Conservation (phyloP, 1,140 invertebrate species). For the Phthorimaea operculella region DNA sequence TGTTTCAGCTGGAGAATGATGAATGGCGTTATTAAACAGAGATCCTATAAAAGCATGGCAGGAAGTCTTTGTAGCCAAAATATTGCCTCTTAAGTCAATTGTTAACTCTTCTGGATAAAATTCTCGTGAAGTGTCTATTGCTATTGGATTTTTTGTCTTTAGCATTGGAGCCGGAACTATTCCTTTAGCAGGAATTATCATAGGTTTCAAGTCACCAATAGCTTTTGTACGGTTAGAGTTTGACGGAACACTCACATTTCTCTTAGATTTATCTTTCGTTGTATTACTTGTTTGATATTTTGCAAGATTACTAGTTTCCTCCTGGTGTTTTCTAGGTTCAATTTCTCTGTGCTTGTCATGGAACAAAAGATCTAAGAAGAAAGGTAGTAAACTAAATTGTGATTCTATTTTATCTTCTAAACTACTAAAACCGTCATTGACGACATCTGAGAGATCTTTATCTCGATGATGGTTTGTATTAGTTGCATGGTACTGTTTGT, state of each 20-base stretch:
- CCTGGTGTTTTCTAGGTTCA: neutral
- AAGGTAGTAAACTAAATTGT: constrained; percentile 18
- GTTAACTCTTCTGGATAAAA: constrained; percentile 21
- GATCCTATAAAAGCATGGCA: constrained; percentile 57
- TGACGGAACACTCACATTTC: neutral
- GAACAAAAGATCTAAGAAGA: constrained; percentile 38
- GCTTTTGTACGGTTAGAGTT: neutral
- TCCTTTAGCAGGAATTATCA: constrained; percentile 16
- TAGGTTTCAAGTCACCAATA: constrained; percentile 9
- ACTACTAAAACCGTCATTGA: neutral
- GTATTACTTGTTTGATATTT: constrained; percentile 6
- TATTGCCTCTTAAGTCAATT: constrained; percentile 53
- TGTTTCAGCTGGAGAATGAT: constrained; percentile 31
- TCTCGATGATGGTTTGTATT: neutral
- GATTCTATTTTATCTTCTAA: neutral
- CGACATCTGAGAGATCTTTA: neutral
- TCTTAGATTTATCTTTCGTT: neutral
- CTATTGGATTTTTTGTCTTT: neutral
- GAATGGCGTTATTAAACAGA: constrained; percentile 39
- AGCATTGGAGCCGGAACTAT: neutral
- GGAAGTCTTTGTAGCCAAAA: constrained; percentile 41
- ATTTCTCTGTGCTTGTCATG: constrained; percentile 13
- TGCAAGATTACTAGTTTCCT: neutral
- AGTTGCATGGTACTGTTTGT: neutral
- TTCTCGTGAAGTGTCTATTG: constrained; percentile 4